phyloP scores from a whole-genome alignment of 2,888 invertebrate species.

The Apeira syringaria region DNA sequence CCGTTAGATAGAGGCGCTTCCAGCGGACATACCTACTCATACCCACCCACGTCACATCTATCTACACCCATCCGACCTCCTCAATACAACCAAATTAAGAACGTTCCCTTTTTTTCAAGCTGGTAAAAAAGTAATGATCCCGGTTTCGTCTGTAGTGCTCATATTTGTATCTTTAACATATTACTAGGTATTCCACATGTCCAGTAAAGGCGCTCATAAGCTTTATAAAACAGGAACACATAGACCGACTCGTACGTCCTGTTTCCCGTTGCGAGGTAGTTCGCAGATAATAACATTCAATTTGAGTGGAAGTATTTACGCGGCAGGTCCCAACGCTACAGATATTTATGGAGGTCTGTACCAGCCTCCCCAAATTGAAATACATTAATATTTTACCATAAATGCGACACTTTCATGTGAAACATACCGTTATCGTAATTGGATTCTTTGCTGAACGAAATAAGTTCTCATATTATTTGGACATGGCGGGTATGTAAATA shows the following conservation, averaged over 20 bases:
- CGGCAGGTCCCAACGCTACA: constrained; percentile 64
- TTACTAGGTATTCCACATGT: constrained; percentile 11
- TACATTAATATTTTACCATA: constrained; percentile 84
- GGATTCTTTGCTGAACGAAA: constrained; percentile 75
- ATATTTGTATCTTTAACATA: no score
- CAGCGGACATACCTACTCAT: no score
- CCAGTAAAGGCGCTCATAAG: constrained; percentile 28
- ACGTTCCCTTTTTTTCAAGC: no score
- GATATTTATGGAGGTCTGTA: constrained; percentile 82
- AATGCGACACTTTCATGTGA: constrained; percentile 81
- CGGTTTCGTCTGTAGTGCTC: no score
- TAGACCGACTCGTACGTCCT: constrained; percentile 24
- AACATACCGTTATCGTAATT: constrained; percentile 82
- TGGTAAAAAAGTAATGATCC: no score
- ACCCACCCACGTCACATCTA: no score
- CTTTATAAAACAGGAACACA: constrained; percentile 42
- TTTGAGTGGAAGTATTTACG: constrained; percentile 79
- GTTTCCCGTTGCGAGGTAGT: constrained; percentile 48
- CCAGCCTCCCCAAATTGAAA: constrained; percentile 80
- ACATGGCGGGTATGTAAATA: constrained; percentile 43
- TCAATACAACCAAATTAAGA: no score
- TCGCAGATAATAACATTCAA: constrained; percentile 77
- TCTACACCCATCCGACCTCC: no score
- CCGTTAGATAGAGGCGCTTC: no score
- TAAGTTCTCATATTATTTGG: constrained; percentile 50